Conservation (phyloP, 2,797 vertebrate species). For the Catharus ustulatus region DNA sequence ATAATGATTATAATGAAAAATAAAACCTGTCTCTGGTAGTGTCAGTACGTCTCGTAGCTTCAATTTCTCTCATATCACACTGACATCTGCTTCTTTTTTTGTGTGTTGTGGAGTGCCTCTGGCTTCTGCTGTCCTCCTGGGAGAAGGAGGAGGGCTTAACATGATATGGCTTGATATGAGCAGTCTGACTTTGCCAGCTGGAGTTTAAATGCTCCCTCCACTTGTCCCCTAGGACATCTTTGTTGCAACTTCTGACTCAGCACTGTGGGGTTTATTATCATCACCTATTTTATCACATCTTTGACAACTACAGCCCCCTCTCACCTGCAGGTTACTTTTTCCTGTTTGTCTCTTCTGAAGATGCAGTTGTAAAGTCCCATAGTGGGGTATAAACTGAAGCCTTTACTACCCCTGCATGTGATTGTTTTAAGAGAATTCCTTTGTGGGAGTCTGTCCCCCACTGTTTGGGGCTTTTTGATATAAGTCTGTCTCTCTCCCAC, state of each 20-base stretch:
- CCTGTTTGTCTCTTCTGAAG: not conserved
- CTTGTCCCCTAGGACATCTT: not conserved
- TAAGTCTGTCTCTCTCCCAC: not conserved
- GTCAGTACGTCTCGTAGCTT: not conserved
- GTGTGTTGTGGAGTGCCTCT: not conserved
- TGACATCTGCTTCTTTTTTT: not conserved
- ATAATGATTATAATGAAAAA: not conserved
- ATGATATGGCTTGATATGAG: not conserved
- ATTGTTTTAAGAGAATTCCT: not conserved
- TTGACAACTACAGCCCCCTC: not conserved
- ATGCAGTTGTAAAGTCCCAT: not conserved
- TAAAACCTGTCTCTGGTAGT: not conserved
- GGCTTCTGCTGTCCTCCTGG: not conserved
- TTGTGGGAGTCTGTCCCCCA: not conserved
- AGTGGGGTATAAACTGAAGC: not conserved
- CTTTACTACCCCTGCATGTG: not conserved
- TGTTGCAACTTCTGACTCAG: not conserved
- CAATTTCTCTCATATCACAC: not conserved
- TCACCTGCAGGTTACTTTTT: not conserved
- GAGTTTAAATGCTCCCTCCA: not conserved
- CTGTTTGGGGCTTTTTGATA: not conserved
- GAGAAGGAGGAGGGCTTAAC: not conserved
- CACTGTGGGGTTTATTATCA: not conserved
- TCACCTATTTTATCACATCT: not conserved
- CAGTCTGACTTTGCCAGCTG: not conserved